Evolutionary conservation across 2,113 vertebrate genomes (phyloP).

Genomic region (Vulpes lagopus): DNA sequence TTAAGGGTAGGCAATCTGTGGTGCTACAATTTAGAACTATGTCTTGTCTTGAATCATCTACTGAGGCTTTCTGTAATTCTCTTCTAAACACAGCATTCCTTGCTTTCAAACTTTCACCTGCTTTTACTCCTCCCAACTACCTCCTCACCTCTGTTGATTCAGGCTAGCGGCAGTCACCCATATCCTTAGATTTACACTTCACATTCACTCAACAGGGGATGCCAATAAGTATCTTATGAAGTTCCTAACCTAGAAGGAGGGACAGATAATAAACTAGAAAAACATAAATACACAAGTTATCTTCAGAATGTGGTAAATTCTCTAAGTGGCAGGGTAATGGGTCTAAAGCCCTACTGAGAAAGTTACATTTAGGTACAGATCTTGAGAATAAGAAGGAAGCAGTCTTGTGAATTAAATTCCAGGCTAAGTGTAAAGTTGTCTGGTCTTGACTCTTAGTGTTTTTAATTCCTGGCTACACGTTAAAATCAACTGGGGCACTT

Average conservation of each 20-base stretch:
- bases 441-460: not conserved
- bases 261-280: slow-evolving; percentile 25
- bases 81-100: not conserved
- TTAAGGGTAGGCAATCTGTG: not conserved
- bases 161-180: not conserved
- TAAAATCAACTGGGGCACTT: not conserved
- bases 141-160: not conserved
- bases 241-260: not conserved
- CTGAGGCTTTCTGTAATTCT: not conserved
- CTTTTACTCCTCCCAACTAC: not conserved
- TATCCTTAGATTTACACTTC: not conserved
- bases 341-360: not conserved
- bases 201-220: not conserved
- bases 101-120: slow-evolving; percentile 11
- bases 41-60: not conserved
- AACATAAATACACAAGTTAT: not conserved
- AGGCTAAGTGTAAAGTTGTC: slow-evolving; percentile 7
- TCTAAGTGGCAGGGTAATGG: not conserved
- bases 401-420: not conserved
- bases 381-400: not conserved
- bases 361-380: not conserved
- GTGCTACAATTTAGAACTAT: not conserved
- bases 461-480: slow-evolving; percentile 35
- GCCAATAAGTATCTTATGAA: not conserved
- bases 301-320: slow-evolving; percentile 30